These are phyloP conservation scores for Myotis pilosus DNA, from an alignment of 2,797 vertebrate species.

Conservation along the genomic window DNA sequence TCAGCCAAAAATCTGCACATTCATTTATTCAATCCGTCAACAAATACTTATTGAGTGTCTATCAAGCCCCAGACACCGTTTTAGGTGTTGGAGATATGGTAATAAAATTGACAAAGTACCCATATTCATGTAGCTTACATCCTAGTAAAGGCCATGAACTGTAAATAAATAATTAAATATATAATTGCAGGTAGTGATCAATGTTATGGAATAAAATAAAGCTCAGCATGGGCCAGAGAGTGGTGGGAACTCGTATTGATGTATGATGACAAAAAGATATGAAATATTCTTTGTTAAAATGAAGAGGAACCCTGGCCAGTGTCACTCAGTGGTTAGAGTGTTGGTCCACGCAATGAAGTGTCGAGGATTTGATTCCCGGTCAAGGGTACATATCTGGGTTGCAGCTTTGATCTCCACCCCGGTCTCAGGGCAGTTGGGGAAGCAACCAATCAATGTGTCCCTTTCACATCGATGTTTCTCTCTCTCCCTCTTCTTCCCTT, in stretches of 20 bases:
- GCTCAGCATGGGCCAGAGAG: not conserved
- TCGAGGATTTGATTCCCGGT: too few species aligned
- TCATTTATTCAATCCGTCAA: not conserved
- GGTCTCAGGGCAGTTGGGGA: too few species aligned
- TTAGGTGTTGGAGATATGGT: not conserved
- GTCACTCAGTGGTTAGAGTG: too few species aligned
- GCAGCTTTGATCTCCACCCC: too few species aligned
- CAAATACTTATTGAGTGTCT: not conserved
- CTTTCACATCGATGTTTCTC: too few species aligned
- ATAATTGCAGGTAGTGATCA: not conserved
- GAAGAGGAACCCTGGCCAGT: not conserved
- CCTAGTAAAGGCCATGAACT: not conserved
- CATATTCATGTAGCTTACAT: not conserved
- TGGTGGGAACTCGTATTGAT: not conserved
- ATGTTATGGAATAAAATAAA: not conserved
- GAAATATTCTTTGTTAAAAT: slow-evolving; percentile 43
- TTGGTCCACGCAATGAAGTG: too few species aligned
- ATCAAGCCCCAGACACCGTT: not conserved
- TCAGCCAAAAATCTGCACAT: not conserved
- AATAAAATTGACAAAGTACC: not conserved
- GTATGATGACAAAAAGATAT: not conserved
- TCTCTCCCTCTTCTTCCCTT: too few species aligned
- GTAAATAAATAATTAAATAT: not conserved
- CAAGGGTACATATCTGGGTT: too few species aligned
- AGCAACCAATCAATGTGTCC: too few species aligned